A percentile compares a stretch with the other conserved stretches of the same genome.
Evolutionary conservation across 2,888 invertebrate genomes (phyloP).

Genomic region (Athetis lepigone): DNA sequence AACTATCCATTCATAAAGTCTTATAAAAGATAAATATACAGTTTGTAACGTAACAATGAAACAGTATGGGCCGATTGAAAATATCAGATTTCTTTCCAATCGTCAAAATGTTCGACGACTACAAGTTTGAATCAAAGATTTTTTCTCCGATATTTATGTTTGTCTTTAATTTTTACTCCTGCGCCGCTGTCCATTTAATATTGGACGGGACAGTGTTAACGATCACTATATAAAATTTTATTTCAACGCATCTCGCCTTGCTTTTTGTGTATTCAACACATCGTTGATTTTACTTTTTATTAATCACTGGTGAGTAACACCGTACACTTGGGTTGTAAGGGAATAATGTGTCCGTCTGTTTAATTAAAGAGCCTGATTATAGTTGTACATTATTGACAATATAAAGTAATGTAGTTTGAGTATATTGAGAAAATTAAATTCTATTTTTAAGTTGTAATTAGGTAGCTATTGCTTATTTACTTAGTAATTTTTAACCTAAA

Average conservation of each 20-base stretch:
- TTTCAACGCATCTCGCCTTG: constrained; percentile 83
- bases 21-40: constrained; percentile 75
- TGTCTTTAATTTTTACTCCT: constrained; percentile 89
- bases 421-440: no score
- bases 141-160: constrained; percentile 86
- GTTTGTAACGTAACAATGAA: constrained; percentile 79
- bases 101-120: constrained; percentile 77
- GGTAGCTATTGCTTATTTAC: constrained; percentile 7
- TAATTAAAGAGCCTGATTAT: constrained; percentile 51
- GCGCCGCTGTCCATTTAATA: constrained; percentile 88
- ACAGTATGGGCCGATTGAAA: constrained; percentile 78
- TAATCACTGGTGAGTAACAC: constrained; percentile 76
- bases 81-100: constrained; percentile 87
- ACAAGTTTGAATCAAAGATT: constrained; percentile 82
- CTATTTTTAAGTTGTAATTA: constrained; percentile 11
- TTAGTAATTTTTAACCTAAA: neutral
- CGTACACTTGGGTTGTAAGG: constrained; percentile 56
- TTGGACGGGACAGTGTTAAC: constrained; percentile 87
- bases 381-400: constrained; percentile 39
- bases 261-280: constrained; percentile 85
- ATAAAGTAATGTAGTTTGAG: constrained; percentile 13
- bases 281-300: constrained; percentile 87
- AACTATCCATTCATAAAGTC: constrained; percentile 82
- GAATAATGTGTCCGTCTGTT: constrained; percentile 48
- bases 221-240: constrained; percentile 90